Evolutionary conservation across 2,888 invertebrate species (phyloP).

Genomic region (Labia minor): DNA sequence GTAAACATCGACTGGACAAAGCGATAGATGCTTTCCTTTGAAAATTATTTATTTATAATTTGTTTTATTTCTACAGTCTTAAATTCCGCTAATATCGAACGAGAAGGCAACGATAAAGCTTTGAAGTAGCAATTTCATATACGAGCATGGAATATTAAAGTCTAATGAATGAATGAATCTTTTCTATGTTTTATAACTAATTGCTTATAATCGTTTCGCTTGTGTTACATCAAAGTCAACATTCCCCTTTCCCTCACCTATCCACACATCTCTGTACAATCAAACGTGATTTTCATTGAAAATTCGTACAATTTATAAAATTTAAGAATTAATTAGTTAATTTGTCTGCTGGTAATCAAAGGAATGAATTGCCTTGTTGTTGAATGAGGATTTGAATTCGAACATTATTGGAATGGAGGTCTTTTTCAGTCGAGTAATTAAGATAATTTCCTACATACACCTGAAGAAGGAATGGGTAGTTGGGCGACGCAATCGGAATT

Average conservation of each 20-base stretch:
- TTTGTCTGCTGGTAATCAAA: conserved; percentile 5
- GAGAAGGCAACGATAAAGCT: neutral
- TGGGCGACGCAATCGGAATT: neutral
- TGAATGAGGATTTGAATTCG: neutral
- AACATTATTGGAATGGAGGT: neutral
- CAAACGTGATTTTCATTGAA: neutral
- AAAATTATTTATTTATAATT: neutral
- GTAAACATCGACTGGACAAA: too few species aligned
- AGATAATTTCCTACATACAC: neutral
- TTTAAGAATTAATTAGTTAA: conserved; percentile 13
- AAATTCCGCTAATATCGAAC: neutral
- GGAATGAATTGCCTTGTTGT: conserved; percentile 1
- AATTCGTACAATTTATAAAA: neutral
- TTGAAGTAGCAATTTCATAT: neutral
- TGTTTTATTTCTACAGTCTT: neutral
- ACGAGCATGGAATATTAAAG: neutral
- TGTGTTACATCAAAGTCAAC: conserved; percentile 13
- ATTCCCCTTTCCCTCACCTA: neutral
- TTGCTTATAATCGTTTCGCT: neutral
- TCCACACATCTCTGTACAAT: neutral
- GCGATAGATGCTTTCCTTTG: neutral
- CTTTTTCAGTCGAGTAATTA: neutral
- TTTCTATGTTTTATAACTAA: conserved; percentile 8
- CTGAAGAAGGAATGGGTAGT: too few species aligned
- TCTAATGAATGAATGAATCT: conserved; percentile 2